A percentile compares a stretch with the other conserved stretches of the same genome.
Evolutionary conservation across 2,888 invertebrate genomes (phyloP).

Genomic region (Liopterus haemorrhoidalis): DNA sequence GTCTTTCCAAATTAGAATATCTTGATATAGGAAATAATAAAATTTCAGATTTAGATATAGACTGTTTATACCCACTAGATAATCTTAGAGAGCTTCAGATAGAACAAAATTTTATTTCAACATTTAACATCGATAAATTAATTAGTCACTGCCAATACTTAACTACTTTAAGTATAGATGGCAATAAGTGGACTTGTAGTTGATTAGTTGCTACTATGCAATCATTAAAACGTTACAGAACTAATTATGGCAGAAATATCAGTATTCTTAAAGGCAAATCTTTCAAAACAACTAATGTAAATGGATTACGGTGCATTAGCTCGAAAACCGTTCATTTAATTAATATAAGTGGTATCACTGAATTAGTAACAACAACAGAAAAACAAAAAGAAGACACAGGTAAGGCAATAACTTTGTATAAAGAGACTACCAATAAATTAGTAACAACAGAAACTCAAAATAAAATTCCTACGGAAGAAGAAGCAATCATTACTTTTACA

Average conservation of each 20-base stretch:
- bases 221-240: too few species aligned
- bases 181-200: slow-evolving; percentile 8
- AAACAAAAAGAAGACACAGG: too few species aligned
- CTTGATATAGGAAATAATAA: not conserved
- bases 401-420: too few species aligned
- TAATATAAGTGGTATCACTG: too few species aligned
- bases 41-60: slow-evolving; percentile 42
- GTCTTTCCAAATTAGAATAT: not conserved
- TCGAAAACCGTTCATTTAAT: too few species aligned
- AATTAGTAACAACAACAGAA: too few species aligned
- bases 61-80: slow-evolving; percentile 38
- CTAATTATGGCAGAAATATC: slow-evolving; percentile 2
- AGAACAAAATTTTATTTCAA: slow-evolving; percentile 7
- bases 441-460: too few species aligned
- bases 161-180: not conserved
- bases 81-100: slow-evolving; percentile 5
- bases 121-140: not conserved
- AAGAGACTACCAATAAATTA: too few species aligned
- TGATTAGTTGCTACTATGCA: not conserved
- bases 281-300: slow-evolving; percentile 5
- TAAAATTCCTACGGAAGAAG: too few species aligned
- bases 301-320: slow-evolving; percentile 6
- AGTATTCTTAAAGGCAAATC: slow-evolving; percentile 14
- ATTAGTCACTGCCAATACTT: not conserved
- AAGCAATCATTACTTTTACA: too few species aligned